These are phyloP conservation scores for Priocnemis perturbator DNA, from an alignment of 2,888 invertebrate species.

Conservation along the genomic window DNA sequence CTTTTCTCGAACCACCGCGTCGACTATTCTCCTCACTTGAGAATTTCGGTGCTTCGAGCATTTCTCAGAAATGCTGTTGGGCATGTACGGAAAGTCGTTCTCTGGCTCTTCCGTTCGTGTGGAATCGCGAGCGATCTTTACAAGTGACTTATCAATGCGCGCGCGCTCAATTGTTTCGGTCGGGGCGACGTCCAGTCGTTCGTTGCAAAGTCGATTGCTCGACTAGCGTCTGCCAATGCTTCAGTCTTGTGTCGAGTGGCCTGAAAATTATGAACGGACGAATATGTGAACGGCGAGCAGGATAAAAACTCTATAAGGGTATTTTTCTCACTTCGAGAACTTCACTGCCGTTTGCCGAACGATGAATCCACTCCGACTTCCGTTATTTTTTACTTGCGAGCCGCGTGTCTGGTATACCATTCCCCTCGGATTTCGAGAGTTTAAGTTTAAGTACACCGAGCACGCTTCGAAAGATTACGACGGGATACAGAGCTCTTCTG, in stretches of 20 bases:
- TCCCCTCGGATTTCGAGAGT: conserved; percentile 12
- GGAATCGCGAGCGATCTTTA: background rate
- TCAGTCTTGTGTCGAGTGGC: too few relatives aligned
- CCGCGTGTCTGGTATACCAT: conserved; percentile 25
- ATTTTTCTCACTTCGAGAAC: conserved; percentile 5
- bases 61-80: background rate
- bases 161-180: background rate
- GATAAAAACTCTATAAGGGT: background rate
- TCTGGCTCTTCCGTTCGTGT: background rate
- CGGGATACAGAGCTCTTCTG: too few relatives aligned
- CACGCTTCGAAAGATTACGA: too few relatives aligned
- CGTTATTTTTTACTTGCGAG: too few relatives aligned
- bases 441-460: conserved; percentile 12
- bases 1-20: conserved; percentile 1
- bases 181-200: background rate
- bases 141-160: background rate
- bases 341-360: conserved; percentile 17
- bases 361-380: conserved; percentile 39
- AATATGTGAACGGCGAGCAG: background rate
- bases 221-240: background rate
- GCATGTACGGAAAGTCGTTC: background rate
- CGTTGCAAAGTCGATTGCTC: background rate
- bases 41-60: background rate
- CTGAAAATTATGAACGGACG: background rate
- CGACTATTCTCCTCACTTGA: background rate